Percentiles rank a stretch among this genome's conserved stretches.
These are phyloP conservation scores for Phoxinus dragarum DNA, from an alignment of 2,797 vertebrate species.

Conservation along the genomic window DNA sequence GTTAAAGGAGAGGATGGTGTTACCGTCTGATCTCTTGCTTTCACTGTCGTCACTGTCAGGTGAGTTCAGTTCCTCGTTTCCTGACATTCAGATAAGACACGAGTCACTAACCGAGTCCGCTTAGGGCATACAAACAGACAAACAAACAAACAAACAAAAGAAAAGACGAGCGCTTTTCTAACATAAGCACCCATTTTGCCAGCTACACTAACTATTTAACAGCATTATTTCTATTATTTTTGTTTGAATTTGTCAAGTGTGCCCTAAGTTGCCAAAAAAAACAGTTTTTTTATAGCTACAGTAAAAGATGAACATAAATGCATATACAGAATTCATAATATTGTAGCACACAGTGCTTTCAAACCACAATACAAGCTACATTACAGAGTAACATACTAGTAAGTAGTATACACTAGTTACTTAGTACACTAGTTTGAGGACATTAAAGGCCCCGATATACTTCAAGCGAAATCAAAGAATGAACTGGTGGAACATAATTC, in stretches of 20 bases:
- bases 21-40: constrained; percentile 67
- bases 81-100: constrained; percentile 64
- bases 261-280: not conserved
- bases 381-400: not conserved
- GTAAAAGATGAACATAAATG: not conserved
- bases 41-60: constrained; percentile 64
- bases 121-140: not conserved
- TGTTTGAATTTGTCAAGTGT: not conserved
- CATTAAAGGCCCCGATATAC: not conserved
- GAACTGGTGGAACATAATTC: not conserved
- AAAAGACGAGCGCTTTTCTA: not conserved
- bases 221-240: not conserved
- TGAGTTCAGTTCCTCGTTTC: constrained; percentile 63
- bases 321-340: not conserved
- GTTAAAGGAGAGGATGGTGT: constrained; percentile 43
- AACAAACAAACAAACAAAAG: constrained; percentile 3
- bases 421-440: not conserved
- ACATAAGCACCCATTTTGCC: not conserved
- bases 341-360: not conserved
- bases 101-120: constrained; percentile 42
- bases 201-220: not conserved
- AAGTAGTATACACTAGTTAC: not conserved
- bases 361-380: constrained; percentile 11
- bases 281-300: not conserved
- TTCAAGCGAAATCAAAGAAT: not conserved